A percentile compares a stretch with the other conserved stretches of the same genome.
Evolutionary conservation across 2,113 vertebrate genomes (phyloP).

Genomic region (Mandrillus leucophaeus): DNA sequence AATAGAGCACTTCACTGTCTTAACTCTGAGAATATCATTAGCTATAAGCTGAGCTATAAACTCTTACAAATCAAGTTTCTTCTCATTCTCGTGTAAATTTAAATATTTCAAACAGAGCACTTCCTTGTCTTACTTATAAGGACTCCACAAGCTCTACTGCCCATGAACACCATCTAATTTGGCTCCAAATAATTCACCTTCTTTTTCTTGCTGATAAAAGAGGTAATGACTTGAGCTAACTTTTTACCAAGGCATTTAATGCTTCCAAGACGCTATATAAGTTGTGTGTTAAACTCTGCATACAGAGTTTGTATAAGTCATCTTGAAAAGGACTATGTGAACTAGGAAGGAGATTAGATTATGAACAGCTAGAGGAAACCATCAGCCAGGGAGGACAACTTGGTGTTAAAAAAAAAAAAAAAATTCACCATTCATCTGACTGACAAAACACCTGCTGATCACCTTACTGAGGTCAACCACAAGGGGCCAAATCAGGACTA

Average conservation of each 20-base stretch:
- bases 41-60: neutral
- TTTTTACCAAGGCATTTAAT: neutral
- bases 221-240: neutral
- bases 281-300: neutral
- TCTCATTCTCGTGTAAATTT: neutral
- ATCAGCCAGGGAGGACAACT: fast-evolving
- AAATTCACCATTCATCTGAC: neutral
- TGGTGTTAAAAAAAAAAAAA: neutral
- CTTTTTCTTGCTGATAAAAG: neutral
- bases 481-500: neutral
- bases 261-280: fast-evolving
- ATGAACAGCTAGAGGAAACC: neutral
- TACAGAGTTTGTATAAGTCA: neutral
- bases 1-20: neutral
- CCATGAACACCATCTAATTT: neutral
- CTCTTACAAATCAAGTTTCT: neutral
- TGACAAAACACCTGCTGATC: neutral
- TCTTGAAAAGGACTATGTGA: neutral
- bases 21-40: fast-evolving
- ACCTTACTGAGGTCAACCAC: neutral
- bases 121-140: neutral
- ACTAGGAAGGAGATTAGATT: neutral
- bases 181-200: neutral
- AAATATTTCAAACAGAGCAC: neutral
- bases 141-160: too few species aligned